Percentiles rank a stretch among this genome's conserved stretches.
Conservation (phyloP, 1,140 invertebrate species). For the Scaptomyza hsui region DNA sequence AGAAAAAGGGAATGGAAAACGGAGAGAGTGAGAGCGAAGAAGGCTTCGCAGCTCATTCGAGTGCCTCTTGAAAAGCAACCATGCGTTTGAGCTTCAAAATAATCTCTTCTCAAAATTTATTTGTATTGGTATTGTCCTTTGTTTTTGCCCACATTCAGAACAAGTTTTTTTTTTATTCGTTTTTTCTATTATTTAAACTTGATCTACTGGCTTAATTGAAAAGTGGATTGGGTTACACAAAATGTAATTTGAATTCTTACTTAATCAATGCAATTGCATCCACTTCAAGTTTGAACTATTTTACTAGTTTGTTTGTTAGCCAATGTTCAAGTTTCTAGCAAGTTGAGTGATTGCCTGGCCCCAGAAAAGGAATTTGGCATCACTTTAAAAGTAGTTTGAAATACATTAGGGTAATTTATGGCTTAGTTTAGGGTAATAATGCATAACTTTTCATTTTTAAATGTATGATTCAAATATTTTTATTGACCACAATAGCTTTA, state of each 20-base stretch:
- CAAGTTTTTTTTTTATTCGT: slow-evolving; percentile 8
- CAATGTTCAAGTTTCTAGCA: not conserved
- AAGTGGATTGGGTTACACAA: slow-evolving; percentile 11
- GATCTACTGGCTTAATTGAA: slow-evolving; percentile 22
- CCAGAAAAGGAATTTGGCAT: no score
- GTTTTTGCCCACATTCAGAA: slow-evolving; percentile 7
- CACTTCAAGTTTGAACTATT: not conserved
- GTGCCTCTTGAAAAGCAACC: slow-evolving; percentile 30
- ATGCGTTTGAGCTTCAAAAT: not conserved
- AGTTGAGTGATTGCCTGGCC: no score
- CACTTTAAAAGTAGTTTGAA: no score
- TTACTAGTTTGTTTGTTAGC: not conserved
- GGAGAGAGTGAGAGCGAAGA: not conserved
- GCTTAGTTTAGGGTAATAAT: no score
- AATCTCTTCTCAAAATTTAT: not conserved
- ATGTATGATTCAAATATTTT: not conserved
- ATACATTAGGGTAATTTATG: no score
- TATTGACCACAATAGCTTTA: not conserved
- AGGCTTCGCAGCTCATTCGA: slow-evolving; percentile 31
- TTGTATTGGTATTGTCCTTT: slow-evolving; percentile 11
- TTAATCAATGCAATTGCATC: slow-evolving; percentile 13
- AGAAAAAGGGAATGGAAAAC: not conserved
- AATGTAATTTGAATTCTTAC: not conserved
- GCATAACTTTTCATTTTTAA: no score
- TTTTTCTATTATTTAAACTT: slow-evolving; percentile 6